A percentile compares a stretch with the other conserved stretches of the same genome.
These are phyloP conservation scores for Cuniculus paca DNA, from an alignment of 2,797 vertebrate genomes.

Conservation along the genomic window DNA sequence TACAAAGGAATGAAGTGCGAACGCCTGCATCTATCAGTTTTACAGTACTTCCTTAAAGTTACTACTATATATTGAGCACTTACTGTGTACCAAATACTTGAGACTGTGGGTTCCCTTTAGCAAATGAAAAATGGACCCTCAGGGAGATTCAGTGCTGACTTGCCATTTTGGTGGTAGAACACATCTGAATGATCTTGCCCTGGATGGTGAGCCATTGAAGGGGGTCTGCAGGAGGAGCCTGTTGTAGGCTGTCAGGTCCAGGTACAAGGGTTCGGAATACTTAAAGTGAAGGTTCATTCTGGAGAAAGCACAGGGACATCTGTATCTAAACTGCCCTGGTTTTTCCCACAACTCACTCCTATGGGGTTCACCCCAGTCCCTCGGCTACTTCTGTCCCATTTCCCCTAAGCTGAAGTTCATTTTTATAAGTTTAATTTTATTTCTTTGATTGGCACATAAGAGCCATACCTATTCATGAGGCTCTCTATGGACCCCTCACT, in stretches of 20 bases:
- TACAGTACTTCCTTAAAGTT: neutral
- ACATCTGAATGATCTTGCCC: accelerated
- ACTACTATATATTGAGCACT: neutral
- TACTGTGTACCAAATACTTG: neutral
- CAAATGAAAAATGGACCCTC: neutral
- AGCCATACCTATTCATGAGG: neutral
- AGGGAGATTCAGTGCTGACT: accelerated
- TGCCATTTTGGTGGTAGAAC: accelerated
- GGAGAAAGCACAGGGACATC: neutral
- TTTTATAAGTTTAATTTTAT: neutral
- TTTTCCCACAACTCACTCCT: accelerated
- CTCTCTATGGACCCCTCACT: neutral
- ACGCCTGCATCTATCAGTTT: neutral
- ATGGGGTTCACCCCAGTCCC: accelerated
- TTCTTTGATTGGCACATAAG: neutral
- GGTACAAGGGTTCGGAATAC: too few relatives aligned
- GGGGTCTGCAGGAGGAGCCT: neutral
- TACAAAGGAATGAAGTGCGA: neutral
- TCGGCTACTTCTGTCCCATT: accelerated
- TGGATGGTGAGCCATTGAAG: neutral
- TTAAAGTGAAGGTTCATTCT: neutral
- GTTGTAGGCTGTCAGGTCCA: neutral
- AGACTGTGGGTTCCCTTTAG: neutral
- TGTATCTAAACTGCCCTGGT: conserved; percentile 62
- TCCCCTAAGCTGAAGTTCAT: too few relatives aligned